Percentiles rank a stretch among this genome's conserved stretches.
Evolutionary conservation across 23 tunicate species (phyloP).

Genomic region (Styela plicata): DNA sequence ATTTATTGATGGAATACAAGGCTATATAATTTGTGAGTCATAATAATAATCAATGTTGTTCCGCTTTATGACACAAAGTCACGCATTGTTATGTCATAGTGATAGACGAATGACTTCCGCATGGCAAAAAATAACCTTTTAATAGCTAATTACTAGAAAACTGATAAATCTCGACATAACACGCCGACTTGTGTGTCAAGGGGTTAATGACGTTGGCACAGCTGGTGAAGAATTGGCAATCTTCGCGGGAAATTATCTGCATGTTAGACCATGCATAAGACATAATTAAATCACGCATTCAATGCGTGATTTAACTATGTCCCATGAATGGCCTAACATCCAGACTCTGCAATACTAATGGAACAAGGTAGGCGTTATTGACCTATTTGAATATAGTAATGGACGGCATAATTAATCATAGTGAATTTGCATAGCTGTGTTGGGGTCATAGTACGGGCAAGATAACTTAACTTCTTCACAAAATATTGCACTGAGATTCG

Average conservation of each 20-base stretch:
- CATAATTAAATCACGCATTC: neutral
- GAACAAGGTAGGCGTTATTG: too few relatives aligned
- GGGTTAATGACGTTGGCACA: neutral
- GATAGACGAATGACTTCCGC: conserved; percentile 22
- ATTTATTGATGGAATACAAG: too few relatives aligned
- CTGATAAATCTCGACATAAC: neutral
- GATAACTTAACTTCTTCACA: too few relatives aligned
- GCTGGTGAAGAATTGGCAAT: neutral
- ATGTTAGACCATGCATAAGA: neutral
- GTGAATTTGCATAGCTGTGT: too few relatives aligned
- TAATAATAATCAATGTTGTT: neutral
- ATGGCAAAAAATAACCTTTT: neutral
- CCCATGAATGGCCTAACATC: neutral
- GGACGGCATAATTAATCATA: too few relatives aligned
- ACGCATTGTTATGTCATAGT: conserved; percentile 17
- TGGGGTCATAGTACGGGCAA: too few relatives aligned
- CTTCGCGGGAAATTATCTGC: neutral
- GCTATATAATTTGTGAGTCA: neutral
- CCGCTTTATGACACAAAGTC: conserved; percentile 20
- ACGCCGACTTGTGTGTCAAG: neutral
- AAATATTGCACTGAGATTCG: too few relatives aligned
- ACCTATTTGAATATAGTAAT: too few relatives aligned
- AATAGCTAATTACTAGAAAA: neutral
- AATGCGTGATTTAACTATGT: neutral
- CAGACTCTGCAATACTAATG: too few relatives aligned